A percentile compares a stretch with the other conserved stretches of the same genome.
Conservation (phyloP, 1,140 invertebrate species). For the Sinella curviseta region DNA sequence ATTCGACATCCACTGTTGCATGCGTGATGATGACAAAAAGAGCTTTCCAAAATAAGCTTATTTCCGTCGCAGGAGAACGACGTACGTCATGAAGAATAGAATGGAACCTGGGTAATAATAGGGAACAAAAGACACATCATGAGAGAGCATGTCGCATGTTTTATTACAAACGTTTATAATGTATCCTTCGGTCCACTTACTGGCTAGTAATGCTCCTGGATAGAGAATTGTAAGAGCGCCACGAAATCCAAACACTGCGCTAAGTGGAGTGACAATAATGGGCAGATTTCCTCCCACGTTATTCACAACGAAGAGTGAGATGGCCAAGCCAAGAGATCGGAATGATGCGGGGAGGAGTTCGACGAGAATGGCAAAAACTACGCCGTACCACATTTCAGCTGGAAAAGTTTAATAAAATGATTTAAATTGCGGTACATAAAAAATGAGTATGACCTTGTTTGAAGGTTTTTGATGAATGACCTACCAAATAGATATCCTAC, state of each 20-base stretch:
- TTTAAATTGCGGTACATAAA: neutral
- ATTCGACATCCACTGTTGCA: too few relatives aligned
- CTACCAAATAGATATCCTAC: slow-evolving; percentile 82
- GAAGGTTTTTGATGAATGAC: slow-evolving; percentile 45
- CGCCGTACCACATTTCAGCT: slow-evolving; percentile 92
- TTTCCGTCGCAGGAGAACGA: neutral
- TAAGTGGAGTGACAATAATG: slow-evolving; percentile 79
- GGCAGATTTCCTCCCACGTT: slow-evolving; percentile 87
- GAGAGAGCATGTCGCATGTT: too few relatives aligned
- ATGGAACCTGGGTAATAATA: slow-evolving; percentile 19
- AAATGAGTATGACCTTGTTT: neutral
- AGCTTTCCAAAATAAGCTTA: too few relatives aligned
- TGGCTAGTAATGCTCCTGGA: slow-evolving; percentile 78
- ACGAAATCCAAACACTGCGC: slow-evolving; percentile 70
- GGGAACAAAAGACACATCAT: too few relatives aligned
- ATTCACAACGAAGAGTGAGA: slow-evolving; percentile 87
- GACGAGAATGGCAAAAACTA: slow-evolving; percentile 82
- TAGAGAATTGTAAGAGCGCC: slow-evolving; percentile 81
- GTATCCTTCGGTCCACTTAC: too few relatives aligned
- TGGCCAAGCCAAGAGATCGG: slow-evolving; percentile 76
- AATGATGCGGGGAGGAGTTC: slow-evolving; percentile 79
- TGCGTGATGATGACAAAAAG: too few relatives aligned
- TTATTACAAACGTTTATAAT: too few relatives aligned
- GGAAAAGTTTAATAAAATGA: slow-evolving; percentile 52
- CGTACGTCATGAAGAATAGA: slow-evolving; percentile 14